Percentiles rank a stretch among this genome's conserved stretches.
phyloP scores from a whole-genome alignment of 1,140 invertebrate species.

The Cherax destructor region DNA sequence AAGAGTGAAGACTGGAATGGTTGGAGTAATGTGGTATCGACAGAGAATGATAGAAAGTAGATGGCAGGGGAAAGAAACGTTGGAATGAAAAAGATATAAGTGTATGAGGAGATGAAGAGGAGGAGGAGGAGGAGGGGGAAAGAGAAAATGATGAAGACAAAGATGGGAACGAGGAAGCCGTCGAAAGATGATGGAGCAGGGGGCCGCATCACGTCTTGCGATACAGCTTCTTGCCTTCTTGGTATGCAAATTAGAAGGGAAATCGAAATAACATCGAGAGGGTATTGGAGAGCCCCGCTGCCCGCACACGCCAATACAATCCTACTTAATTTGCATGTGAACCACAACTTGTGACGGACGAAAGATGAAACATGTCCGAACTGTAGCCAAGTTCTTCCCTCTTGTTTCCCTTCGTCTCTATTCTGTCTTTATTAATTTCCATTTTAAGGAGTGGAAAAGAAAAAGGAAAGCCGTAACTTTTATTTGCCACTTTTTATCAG shows the following conservation, averaged over 20 bases:
- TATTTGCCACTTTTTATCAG: not conserved
- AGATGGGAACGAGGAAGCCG: no score
- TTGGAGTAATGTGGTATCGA: not conserved
- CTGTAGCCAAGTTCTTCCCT: no score
- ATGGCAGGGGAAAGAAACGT: no score
- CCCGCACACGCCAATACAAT: slow-evolving; percentile 55
- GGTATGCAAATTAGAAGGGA: slow-evolving; percentile 58
- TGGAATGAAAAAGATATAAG: no score
- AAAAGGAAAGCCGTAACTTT: not conserved
- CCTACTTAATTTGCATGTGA: slow-evolving; percentile 60
- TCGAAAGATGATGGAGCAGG: no score
- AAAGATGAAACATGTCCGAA: no score
- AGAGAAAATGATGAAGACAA: no score
- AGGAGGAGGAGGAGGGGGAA: no score
- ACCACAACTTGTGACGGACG: slow-evolving; percentile 46
- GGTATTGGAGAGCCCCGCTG: slow-evolving; percentile 40
- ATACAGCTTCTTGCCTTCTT: slow-evolving; percentile 43
- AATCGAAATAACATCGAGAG: slow-evolving; percentile 62
- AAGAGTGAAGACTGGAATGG: not conserved
- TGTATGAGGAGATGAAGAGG: no score
- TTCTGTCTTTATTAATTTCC: not conserved
- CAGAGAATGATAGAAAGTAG: no score
- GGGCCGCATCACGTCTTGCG: not conserved
- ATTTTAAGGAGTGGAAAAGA: not conserved
- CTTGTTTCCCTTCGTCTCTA: not conserved